Evolutionary conservation across 2,113 vertebrate genomes (phyloP).

Genomic region (Amphiprion percula): DNA sequence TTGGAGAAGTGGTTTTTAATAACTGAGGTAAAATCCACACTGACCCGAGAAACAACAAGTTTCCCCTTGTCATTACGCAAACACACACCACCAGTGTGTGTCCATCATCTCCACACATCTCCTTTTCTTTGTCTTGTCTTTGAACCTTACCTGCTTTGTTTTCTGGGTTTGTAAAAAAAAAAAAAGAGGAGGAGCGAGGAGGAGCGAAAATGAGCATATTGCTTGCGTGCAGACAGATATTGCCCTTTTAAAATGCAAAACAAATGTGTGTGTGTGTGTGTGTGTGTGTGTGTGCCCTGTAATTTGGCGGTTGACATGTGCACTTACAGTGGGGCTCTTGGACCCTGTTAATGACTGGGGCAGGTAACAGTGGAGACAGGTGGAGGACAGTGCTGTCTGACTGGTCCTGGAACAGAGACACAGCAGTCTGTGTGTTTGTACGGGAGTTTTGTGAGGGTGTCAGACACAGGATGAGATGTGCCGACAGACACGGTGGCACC

Average conservation of each 20-base stretch:
- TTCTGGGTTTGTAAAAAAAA: slow-evolving; percentile 44
- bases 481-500: slow-evolving; percentile 78
- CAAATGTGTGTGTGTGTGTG: slow-evolving; percentile 79
- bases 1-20: slow-evolving; percentile 51
- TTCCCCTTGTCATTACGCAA: slow-evolving; percentile 68
- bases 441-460: slow-evolving; percentile 33
- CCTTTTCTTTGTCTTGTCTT: slow-evolving; percentile 57
- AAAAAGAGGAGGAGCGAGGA: slow-evolving; percentile 12
- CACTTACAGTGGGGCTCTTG: slow-evolving; percentile 79
- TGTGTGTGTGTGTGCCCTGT: slow-evolving; percentile 72
- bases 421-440: slow-evolving; percentile 25
- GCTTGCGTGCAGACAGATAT: slow-evolving; percentile 79
- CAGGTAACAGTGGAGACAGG: slow-evolving; percentile 80
- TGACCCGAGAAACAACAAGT: slow-evolving; percentile 37
- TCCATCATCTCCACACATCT: slow-evolving; percentile 47
- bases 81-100: slow-evolving; percentile 20
- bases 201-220: slow-evolving; percentile 55
- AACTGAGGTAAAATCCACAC: slow-evolving; percentile 28
- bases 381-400: slow-evolving; percentile 77
- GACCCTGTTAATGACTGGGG: slow-evolving; percentile 80
- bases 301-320: slow-evolving; percentile 83
- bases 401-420: slow-evolving; percentile 56
- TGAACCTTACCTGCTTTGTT: slow-evolving; percentile 75
- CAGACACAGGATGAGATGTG: slow-evolving; percentile 43
- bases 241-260: slow-evolving; percentile 79